Evolutionary conservation across 2,888 invertebrate genomes (phyloP).

Genomic region (Sylvicola fuscatus): DNA sequence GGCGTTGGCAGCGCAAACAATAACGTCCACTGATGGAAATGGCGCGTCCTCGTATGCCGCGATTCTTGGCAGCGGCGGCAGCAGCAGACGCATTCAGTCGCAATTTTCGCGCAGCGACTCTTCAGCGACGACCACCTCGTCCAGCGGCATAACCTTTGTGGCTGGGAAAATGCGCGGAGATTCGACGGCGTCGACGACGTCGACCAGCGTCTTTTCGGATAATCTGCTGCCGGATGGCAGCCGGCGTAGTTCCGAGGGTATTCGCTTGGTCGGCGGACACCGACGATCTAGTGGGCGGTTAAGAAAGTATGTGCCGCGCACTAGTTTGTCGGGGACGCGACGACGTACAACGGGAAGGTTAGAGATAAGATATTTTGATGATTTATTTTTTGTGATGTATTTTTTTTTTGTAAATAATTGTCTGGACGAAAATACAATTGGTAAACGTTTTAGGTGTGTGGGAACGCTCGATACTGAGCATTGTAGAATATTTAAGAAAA

Average conservation of each 20-base stretch:
- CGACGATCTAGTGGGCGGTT: conserved; percentile 22
- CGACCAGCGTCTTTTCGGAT: conserved; percentile 23
- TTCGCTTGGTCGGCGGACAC: conserved; percentile 14
- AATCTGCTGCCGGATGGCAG: conserved; percentile 8
- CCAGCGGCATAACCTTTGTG: conserved; percentile 22
- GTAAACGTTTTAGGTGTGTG: too few species aligned
- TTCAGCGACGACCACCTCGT: conserved; percentile 23
- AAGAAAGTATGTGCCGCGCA: conserved; percentile 20
- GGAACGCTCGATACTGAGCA: too few species aligned
- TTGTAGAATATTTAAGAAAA: too few species aligned
- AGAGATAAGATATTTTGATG: not conserved
- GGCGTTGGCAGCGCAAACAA: not conserved
- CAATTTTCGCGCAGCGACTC: conserved; percentile 24
- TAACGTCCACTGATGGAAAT: not conserved
- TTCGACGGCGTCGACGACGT: conserved; percentile 23
- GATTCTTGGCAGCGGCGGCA: not conserved
- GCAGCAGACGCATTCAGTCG: conserved; percentile 1
- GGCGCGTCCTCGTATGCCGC: not conserved
- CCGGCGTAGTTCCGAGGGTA: conserved; percentile 13
- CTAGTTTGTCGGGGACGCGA: conserved; percentile 23
- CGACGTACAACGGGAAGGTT: conserved; percentile 26
- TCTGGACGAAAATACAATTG: too few species aligned
- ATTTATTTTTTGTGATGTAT: too few species aligned
- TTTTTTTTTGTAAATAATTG: too few species aligned
- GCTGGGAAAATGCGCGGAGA: conserved; percentile 17